Conservation (phyloP, 2,888 invertebrate genomes). For the Perithous albicinctus region DNA sequence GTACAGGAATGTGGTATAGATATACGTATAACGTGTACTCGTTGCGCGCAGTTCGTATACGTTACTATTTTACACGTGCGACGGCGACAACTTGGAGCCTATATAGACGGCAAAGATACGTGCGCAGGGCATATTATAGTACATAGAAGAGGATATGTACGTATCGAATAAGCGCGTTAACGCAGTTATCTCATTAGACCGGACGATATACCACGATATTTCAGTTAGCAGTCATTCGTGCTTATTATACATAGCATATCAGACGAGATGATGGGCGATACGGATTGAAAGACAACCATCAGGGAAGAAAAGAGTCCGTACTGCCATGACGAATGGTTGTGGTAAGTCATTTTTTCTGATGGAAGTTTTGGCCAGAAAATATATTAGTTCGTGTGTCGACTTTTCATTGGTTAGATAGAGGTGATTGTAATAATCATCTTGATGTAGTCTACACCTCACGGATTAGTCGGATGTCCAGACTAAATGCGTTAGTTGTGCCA, state of each 20-base stretch:
- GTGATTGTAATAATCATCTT: too few relatives aligned
- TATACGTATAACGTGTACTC: conserved; percentile 7
- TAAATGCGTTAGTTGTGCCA: too few relatives aligned
- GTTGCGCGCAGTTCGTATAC: not conserved
- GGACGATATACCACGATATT: conserved; percentile 35
- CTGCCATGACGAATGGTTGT: too few relatives aligned
- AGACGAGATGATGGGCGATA: too few relatives aligned
- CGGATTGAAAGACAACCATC: conserved; percentile 6
- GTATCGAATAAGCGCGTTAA: conserved; percentile 48
- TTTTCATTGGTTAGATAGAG: too few relatives aligned
- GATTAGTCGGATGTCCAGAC: too few relatives aligned
- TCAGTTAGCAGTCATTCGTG: conserved; percentile 17
- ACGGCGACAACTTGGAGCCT: not conserved
- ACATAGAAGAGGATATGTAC: not conserved
- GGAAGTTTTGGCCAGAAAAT: too few relatives aligned
- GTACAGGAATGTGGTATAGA: not conserved
- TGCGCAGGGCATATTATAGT: not conserved
- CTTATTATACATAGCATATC: not conserved
- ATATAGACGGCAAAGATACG: not conserved
- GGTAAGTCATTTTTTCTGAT: too few relatives aligned
- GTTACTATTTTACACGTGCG: not conserved
- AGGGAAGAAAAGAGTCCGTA: conserved; percentile 9
- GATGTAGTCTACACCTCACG: too few relatives aligned
- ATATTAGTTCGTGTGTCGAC: not conserved
- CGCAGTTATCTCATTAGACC: conserved; percentile 51